Percentiles rank a stretch among this genome's conserved stretches.
phyloP scores from a whole-genome alignment of 2,113 vertebrate genomes.

The Elephas maximus region DNA sequence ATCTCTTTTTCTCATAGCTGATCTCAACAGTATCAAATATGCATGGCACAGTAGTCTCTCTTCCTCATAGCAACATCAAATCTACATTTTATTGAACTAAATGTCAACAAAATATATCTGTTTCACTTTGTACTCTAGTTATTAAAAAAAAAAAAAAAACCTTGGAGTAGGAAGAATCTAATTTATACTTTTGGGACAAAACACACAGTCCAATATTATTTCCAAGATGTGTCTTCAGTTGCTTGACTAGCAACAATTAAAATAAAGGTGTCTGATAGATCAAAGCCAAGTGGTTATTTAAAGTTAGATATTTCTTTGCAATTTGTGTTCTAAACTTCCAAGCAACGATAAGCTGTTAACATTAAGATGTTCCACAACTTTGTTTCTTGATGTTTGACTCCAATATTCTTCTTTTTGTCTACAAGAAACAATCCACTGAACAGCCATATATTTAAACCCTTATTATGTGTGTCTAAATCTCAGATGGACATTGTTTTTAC shows the following conservation, averaged over 20 bases:
- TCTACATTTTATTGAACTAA: not conserved
- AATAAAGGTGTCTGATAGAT: not conserved
- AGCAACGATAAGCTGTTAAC: not conserved
- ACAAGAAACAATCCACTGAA: not conserved
- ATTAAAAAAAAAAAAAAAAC: not conserved
- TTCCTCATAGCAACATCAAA: not conserved
- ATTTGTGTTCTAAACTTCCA: not conserved
- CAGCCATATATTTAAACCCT: not conserved
- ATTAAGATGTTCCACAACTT: not conserved
- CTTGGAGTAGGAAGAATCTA: not conserved
- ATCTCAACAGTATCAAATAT: not conserved
- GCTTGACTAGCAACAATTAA: conserved; percentile 51
- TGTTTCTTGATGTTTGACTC: not conserved
- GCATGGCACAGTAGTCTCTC: not conserved
- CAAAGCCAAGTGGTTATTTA: conserved; percentile 32
- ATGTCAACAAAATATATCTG: not conserved
- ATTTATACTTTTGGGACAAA: not conserved
- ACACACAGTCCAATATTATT: not conserved
- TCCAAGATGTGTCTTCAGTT: not conserved
- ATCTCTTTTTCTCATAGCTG: not conserved
- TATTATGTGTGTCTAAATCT: not conserved
- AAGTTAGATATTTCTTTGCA: conserved; percentile 5
- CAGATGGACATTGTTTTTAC: not conserved
- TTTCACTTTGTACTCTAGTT: not conserved
- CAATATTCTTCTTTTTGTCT: not conserved